Conservation (phyloP, 2,113 vertebrate species). For the Zosterops pallidus region DNA sequence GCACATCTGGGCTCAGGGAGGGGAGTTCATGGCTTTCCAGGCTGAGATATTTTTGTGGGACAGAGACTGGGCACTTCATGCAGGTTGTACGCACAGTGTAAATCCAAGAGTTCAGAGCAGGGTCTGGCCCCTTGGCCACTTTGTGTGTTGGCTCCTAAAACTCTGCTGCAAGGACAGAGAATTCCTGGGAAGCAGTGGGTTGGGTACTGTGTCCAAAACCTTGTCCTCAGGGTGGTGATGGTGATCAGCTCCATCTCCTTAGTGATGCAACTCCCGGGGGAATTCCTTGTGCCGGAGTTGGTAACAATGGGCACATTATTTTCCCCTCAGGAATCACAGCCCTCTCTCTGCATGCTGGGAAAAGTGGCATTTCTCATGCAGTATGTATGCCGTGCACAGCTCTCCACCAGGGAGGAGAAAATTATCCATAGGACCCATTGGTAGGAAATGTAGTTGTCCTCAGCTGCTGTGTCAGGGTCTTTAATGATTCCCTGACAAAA, state of each 20-base stretch:
- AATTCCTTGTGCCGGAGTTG: background rate
- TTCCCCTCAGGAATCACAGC: background rate
- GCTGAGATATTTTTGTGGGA: background rate
- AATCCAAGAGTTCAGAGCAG: background rate
- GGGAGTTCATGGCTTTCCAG: background rate
- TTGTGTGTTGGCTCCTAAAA: background rate
- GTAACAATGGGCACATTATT: background rate
- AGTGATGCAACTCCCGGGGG: background rate
- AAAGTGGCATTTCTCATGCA: background rate
- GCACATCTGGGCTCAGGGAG: background rate
- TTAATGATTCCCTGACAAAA: background rate
- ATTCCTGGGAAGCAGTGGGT: background rate
- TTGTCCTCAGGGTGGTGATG: fast-evolving
- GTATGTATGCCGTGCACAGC: background rate
- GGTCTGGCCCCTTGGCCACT: too few species aligned
- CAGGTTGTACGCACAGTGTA: background rate
- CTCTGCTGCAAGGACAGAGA: background rate
- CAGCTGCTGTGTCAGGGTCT: background rate
- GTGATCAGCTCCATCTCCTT: background rate
- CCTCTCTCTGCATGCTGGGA: background rate
- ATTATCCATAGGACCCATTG: background rate
- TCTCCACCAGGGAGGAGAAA: background rate
- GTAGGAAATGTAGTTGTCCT: background rate
- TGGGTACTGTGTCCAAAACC: fast-evolving
- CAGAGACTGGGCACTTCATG: background rate